These are phyloP conservation scores for Candidula unifasciata DNA, from an alignment of 2,888 invertebrate species.

Conservation along the genomic window DNA sequence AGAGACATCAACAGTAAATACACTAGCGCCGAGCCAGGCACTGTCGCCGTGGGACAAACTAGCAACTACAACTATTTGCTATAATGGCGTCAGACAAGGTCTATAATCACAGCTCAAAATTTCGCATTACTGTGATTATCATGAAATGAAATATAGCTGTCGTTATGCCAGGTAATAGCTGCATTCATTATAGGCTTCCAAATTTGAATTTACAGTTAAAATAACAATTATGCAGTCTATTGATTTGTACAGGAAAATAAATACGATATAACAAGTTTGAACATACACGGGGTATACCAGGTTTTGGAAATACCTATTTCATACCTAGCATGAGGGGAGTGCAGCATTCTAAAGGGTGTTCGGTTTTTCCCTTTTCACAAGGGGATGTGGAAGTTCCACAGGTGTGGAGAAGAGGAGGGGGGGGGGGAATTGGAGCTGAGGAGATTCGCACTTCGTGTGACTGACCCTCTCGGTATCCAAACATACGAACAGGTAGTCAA, in stretches of 20 bases:
- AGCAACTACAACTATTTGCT: neutral
- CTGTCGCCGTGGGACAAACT: neutral
- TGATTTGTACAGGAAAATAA: neutral
- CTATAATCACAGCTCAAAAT: neutral
- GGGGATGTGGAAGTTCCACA: no score
- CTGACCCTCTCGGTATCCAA: no score
- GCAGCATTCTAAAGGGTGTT: no score
- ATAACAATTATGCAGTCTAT: no score
- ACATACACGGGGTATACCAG: no score
- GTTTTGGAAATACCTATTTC: no score
- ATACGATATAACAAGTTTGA: neutral
- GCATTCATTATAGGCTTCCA: neutral
- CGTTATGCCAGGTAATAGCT: neutral
- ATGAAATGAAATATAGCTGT: no score
- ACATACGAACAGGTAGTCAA: no score
- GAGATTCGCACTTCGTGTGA: no score
- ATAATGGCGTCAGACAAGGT: neutral
- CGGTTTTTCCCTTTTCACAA: no score
- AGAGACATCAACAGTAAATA: neutral
- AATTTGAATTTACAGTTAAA: neutral
- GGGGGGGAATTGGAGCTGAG: neutral
- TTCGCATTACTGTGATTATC: neutral
- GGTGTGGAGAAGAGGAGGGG: conserved; percentile 11
- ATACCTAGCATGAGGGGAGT: no score
- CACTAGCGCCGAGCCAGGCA: neutral